Conservation (phyloP, 2,888 invertebrate genomes). For the Orthosia cruda region DNA sequence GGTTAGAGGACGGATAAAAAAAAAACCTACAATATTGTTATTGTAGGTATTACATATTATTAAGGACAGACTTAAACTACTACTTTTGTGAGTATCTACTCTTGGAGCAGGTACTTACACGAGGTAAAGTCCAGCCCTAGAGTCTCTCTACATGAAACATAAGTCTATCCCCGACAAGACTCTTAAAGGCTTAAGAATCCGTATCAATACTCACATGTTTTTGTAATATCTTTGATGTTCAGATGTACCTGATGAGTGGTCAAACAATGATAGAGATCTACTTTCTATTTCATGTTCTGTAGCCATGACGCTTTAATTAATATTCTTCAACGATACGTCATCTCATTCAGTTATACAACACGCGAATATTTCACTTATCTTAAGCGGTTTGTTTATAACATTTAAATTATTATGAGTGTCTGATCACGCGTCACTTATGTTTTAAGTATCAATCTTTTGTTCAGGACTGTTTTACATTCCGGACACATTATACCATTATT, state of each 20-base stretch:
- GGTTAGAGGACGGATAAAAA: too few species aligned
- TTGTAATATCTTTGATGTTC: slow-evolving; percentile 33
- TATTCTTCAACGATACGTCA: slow-evolving; percentile 46
- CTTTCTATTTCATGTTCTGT: slow-evolving; percentile 85
- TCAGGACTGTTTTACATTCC: not conserved
- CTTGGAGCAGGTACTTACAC: slow-evolving; percentile 1
- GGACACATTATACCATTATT: too few species aligned
- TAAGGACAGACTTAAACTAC: not conserved
- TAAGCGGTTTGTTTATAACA: slow-evolving; percentile 34
- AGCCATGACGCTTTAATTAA: slow-evolving; percentile 74
- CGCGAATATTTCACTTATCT: slow-evolving; percentile 33
- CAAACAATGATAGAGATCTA: slow-evolving; percentile 76
- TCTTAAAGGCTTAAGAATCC: slow-evolving; percentile 55
- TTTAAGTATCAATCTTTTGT: not conserved
- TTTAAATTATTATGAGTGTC: slow-evolving; percentile 3
- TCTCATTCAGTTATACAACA: slow-evolving; percentile 46
- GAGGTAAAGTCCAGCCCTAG: slow-evolving; percentile 10
- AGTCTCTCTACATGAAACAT: slow-evolving; percentile 15
- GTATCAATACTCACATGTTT: slow-evolving; percentile 28
- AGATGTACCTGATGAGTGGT: slow-evolving; percentile 70
- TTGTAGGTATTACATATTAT: not conserved
- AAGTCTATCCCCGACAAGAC: slow-evolving; percentile 23
- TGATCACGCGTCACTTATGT: slow-evolving; percentile 10
- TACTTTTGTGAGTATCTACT: too few species aligned
- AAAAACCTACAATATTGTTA: not conserved